Evolutionary conservation across 2,888 invertebrate species (phyloP).

Genomic region (Xylophagus ater): DNA sequence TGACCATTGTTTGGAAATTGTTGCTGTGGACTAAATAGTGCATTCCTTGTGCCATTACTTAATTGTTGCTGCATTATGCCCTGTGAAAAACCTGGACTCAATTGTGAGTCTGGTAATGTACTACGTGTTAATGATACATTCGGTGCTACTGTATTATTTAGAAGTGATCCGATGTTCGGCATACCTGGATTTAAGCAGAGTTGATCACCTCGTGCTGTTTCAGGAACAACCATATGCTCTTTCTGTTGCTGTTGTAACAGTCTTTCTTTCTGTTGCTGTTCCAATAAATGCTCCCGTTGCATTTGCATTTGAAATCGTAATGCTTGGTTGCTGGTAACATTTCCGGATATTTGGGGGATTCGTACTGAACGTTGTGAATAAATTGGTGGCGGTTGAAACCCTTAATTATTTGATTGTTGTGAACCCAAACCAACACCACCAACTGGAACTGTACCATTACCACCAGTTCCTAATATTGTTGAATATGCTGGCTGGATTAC

Average conservation of each 20-base stretch:
- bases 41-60: constrained; percentile 36
- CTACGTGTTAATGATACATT: constrained; percentile 77
- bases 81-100: constrained; percentile 51
- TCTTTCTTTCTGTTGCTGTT: constrained; percentile 54
- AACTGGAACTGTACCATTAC: too few species aligned
- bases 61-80: constrained; percentile 39
- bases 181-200: constrained; percentile 35
- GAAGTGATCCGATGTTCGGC: constrained; percentile 67
- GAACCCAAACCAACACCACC: too few species aligned
- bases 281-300: constrained; percentile 29
- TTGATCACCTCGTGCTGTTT: constrained; percentile 45
- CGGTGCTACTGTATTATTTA: constrained; percentile 69
- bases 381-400: constrained; percentile 37
- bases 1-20: constrained; percentile 34
- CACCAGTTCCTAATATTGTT: too few species aligned
- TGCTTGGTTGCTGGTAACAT: constrained; percentile 26
- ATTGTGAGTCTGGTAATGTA: constrained; percentile 47
- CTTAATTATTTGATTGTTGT: too few species aligned
- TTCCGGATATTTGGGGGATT: constrained; percentile 28
- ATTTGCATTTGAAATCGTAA: constrained; percentile 30
- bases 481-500: too few species aligned
- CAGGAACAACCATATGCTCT: constrained; percentile 70
- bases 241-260: constrained; percentile 68
- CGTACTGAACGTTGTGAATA: constrained; percentile 30
- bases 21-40: constrained; percentile 38